A percentile compares a stretch with the other conserved stretches of the same genome.
Conservation (phyloP, 2,113 vertebrate genomes). For the Cisticola juncidis region DNA sequence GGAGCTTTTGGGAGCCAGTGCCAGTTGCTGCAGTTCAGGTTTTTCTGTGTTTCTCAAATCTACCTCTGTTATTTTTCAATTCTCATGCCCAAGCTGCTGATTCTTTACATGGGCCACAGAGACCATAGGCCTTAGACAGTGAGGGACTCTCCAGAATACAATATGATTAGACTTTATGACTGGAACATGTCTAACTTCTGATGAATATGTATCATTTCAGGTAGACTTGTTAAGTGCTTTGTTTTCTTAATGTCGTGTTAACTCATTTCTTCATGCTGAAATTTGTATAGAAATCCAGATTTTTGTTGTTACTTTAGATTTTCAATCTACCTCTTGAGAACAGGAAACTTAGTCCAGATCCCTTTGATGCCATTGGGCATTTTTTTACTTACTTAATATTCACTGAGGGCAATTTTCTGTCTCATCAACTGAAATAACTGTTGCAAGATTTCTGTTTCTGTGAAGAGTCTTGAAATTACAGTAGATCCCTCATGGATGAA, state of each 20-base stretch:
- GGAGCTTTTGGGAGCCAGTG: not conserved
- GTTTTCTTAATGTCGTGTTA: not conserved
- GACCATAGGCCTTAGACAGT: not conserved
- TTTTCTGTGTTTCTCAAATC: not conserved
- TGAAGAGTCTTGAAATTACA: not conserved
- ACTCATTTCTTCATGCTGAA: not conserved
- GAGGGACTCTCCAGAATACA: not conserved
- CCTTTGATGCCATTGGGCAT: not conserved
- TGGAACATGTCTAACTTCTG: not conserved
- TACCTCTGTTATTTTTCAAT: not conserved
- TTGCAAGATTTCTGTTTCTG: not conserved
- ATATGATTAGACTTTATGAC: not conserved
- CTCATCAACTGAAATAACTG: not conserved
- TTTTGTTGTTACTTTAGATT: not conserved
- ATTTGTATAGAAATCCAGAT: not conserved
- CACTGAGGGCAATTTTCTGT: not conserved
- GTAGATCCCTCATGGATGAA: not conserved
- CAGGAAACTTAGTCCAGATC: not conserved
- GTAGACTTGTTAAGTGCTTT: not conserved
- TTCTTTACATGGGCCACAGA: not conserved
- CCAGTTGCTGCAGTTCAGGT: not conserved
- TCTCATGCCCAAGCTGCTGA: not conserved
- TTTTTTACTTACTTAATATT: not conserved
- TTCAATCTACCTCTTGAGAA: not conserved
- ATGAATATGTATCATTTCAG: not conserved